A percentile compares a stretch with the other conserved stretches of the same genome.
Evolutionary conservation across 1,140 invertebrate species (phyloP).

Genomic region (Paraescarpia echinospica): DNA sequence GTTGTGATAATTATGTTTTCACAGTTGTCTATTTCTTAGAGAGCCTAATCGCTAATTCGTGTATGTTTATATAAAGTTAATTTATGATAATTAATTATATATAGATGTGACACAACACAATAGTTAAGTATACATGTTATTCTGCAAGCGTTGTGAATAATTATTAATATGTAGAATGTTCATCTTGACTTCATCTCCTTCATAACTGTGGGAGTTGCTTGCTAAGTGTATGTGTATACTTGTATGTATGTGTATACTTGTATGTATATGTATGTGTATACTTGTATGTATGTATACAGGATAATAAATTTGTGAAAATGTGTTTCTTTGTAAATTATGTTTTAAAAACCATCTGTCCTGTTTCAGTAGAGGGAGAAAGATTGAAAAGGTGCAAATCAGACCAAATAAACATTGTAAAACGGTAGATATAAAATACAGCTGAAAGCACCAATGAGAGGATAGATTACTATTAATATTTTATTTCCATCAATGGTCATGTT

Average conservation of each 20-base stretch:
- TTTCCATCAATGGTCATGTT: too few species aligned
- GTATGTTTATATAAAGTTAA: not conserved
- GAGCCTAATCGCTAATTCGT: not conserved
- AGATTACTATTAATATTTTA: too few species aligned
- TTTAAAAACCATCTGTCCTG: not conserved
- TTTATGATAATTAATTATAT: not conserved
- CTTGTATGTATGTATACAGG: not conserved
- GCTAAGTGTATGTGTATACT: not conserved
- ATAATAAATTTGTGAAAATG: not conserved
- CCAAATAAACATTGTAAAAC: too few species aligned
- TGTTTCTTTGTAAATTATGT: not conserved
- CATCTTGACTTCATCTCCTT: not conserved
- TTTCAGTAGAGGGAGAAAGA: not conserved
- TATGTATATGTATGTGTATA: too few species aligned
- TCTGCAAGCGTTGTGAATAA: slow-evolving; percentile 5
- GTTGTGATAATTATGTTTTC: not conserved
- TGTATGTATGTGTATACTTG: not conserved
- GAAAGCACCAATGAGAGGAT: too few species aligned
- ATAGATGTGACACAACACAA: not conserved
- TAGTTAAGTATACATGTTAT: not conserved
- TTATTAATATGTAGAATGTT: not conserved
- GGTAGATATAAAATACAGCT: too few species aligned
- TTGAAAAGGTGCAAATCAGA: too few species aligned
- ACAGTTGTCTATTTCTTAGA: not conserved
- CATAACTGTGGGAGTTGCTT: not conserved